Conservation (phyloP, 1,140 invertebrate species). For the Drosophila lacertosa region DNA sequence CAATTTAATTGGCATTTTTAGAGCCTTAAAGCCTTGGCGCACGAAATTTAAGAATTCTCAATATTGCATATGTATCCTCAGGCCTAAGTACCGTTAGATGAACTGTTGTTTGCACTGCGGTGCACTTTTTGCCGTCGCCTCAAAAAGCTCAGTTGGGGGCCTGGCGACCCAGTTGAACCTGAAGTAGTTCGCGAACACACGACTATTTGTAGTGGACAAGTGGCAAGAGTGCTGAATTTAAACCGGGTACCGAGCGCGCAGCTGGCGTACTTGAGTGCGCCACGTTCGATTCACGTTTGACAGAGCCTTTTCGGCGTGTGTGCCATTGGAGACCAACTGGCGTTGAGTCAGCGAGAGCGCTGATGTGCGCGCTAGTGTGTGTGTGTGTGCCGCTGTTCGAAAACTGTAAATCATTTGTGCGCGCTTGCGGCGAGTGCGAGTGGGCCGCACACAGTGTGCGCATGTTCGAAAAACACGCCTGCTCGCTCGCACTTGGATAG, state of each 20-base stretch:
- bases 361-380: neutral
- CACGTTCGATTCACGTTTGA: constrained; percentile 78
- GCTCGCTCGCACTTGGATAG: constrained; percentile 22
- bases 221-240: constrained; percentile 18
- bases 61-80: constrained; percentile 26
- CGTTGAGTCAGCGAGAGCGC: neutral
- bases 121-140: constrained; percentile 42
- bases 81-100: constrained; percentile 22
- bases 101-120: constrained; percentile 31
- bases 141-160: constrained; percentile 21
- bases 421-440: constrained; percentile 29
- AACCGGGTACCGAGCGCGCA: constrained; percentile 67
- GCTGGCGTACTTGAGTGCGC: constrained; percentile 77
- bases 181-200: constrained; percentile 26
- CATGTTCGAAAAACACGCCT: constrained; percentile 64
- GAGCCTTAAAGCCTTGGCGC: constrained; percentile 16
- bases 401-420: constrained; percentile 73
- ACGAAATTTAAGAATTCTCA: neutral
- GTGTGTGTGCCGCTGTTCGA: constrained; percentile 61
- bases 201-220: constrained; percentile 19
- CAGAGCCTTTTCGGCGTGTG: constrained; percentile 13
- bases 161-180: constrained; percentile 19
- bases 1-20: constrained; percentile 35
- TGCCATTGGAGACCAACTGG: constrained; percentile 25
- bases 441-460: constrained; percentile 46